These are phyloP conservation scores for Murina feae DNA, from an alignment of 2,113 vertebrate genomes.

Conservation along the genomic window DNA sequence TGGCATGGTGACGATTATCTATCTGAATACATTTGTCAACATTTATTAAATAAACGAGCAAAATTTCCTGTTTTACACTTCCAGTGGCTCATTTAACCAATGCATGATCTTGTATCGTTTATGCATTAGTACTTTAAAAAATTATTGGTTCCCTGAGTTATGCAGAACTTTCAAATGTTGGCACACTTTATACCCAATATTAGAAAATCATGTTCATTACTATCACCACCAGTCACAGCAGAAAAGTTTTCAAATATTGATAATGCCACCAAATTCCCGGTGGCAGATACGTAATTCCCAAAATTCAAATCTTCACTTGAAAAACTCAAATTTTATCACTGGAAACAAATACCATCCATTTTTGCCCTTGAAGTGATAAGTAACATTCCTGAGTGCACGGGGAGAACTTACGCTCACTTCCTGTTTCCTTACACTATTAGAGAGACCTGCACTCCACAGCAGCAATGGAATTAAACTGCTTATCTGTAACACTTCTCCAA, in stretches of 20 bases:
- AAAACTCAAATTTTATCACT: neutral
- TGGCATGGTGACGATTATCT: neutral
- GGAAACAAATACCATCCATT: neutral
- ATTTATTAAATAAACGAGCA: neutral
- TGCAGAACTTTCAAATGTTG: neutral
- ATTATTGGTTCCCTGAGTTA: neutral
- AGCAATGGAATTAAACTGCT: neutral
- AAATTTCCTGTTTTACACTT: neutral
- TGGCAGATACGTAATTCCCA: neutral
- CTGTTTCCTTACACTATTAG: neutral
- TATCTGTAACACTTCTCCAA: neutral
- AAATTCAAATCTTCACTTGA: neutral
- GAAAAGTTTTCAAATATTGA: neutral
- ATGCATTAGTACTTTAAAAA: neutral
- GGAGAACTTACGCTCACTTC: neutral
- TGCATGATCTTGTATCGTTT: neutral
- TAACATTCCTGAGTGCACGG: neutral
- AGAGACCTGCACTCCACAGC: neutral
- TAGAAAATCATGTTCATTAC: conserved; percentile 24
- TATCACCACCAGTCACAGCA: neutral
- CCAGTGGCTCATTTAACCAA: neutral
- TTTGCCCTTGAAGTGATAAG: neutral
- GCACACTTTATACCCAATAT: neutral
- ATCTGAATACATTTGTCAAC: neutral
- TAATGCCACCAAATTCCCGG: neutral